These are phyloP conservation scores for Potamilus streckersoni DNA, from an alignment of 1,140 invertebrate species.

Conservation along the genomic window DNA sequence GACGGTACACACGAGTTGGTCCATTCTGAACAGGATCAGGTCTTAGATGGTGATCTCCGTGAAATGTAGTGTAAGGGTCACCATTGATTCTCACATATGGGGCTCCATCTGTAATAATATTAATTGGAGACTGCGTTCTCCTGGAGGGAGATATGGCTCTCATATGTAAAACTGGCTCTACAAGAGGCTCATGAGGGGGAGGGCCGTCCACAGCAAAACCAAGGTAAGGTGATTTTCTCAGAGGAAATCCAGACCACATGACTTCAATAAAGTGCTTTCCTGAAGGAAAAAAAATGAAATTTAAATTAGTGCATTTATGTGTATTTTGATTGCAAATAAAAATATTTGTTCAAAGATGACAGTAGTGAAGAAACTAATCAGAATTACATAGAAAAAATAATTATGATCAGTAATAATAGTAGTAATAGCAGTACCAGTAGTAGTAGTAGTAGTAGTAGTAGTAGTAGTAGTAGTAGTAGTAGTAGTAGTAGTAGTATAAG, in stretches of 20 bases:
- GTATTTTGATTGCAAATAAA: no score
- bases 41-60: background rate
- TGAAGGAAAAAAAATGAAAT: slow-evolving; percentile 16
- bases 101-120: no score
- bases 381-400: no score
- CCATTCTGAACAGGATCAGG: background rate
- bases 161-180: background rate
- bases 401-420: no score
- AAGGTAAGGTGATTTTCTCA: slow-evolving; percentile 69
- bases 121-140: background rate
- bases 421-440: no score
- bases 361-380: no score
- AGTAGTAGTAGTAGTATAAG: no score
- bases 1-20: background rate
- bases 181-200: slow-evolving; percentile 10
- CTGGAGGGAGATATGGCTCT: slow-evolving; percentile 8
- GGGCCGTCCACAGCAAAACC: slow-evolving; percentile 48
- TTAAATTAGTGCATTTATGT: background rate
- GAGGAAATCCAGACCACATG: slow-evolving; percentile 71
- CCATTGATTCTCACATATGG: no score
- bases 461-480: no score
- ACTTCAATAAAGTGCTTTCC: slow-evolving; percentile 72
- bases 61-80: background rate
- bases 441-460: no score
- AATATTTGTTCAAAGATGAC: no score